phyloP scores from a whole-genome alignment of 2,797 vertebrate species.

The Anomalospiza imberbis region DNA sequence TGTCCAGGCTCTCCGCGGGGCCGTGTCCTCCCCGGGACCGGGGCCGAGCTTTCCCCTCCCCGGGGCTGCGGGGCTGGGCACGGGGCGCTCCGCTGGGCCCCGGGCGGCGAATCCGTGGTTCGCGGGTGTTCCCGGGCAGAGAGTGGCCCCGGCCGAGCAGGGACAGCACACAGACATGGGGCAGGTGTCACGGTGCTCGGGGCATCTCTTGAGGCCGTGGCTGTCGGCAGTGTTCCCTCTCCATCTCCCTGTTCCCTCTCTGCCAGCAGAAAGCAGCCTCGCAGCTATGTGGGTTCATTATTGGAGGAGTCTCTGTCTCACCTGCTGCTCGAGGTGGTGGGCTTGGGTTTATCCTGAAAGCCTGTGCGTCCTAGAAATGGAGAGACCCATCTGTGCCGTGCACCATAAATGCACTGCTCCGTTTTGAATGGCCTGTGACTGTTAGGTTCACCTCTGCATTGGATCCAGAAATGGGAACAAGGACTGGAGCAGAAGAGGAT shows the following conservation, averaged over 20 bases:
- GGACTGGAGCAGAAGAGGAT: background rate
- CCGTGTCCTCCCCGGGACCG: no score
- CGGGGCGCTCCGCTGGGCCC: no score
- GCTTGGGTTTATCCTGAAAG: background rate
- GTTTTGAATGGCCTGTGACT: rapidly evolving
- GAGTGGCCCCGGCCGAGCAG: background rate
- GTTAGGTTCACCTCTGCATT: background rate
- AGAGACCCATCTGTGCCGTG: rapidly evolving
- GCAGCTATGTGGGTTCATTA: background rate
- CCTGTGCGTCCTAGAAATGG: background rate
- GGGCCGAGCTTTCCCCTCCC: no score
- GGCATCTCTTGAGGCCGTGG: background rate
- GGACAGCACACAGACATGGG: rapidly evolving
- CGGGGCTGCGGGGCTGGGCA: no score
- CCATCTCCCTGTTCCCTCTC: background rate
- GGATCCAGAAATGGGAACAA: background rate
- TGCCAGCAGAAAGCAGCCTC: background rate
- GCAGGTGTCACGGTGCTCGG: background rate
- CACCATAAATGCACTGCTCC: background rate
- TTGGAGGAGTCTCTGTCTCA: background rate
- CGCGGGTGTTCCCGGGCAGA: rapidly evolving
- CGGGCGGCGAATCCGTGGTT: no score
- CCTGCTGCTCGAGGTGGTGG: rapidly evolving
- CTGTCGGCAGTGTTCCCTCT: rapidly evolving
- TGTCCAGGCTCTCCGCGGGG: no score